phyloP scores from a whole-genome alignment of 1,140 invertebrate species.

The Trialeurodes vaporariorum region DNA sequence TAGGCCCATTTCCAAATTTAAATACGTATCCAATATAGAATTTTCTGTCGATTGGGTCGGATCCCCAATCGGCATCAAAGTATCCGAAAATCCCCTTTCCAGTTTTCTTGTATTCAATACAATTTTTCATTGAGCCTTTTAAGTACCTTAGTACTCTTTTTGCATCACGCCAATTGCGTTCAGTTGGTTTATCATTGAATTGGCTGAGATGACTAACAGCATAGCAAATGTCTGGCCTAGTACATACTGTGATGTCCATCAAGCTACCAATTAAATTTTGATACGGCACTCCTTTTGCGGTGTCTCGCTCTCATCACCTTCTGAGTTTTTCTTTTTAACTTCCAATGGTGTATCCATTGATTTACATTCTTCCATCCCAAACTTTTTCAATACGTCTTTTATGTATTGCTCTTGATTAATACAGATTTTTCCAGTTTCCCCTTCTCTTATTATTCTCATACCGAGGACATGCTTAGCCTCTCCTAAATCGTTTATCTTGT shows the following conservation, averaged over 20 bases:
- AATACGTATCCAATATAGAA: constrained; percentile 33
- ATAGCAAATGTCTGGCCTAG: constrained; percentile 27
- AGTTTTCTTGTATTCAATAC: constrained; percentile 3
- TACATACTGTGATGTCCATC: constrained; percentile 25
- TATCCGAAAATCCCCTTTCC: constrained; percentile 18
- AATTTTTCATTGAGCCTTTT: constrained; percentile 7
- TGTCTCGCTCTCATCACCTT: too few relatives aligned
- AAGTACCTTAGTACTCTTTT: constrained; percentile 15
- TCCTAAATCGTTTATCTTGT: too few relatives aligned
- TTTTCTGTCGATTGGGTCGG: constrained; percentile 28
- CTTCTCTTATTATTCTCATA: too few relatives aligned
- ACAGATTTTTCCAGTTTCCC: too few relatives aligned
- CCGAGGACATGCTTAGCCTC: too few relatives aligned
- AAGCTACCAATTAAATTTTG: constrained; percentile 21
- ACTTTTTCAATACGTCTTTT: too few relatives aligned
- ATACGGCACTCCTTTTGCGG: too few relatives aligned
- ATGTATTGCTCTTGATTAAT: too few relatives aligned
- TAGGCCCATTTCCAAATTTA: constrained; percentile 28
- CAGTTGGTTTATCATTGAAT: constrained; percentile 22
- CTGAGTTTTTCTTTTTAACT: too few relatives aligned
- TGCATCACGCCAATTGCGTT: constrained; percentile 13
- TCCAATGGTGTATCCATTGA: too few relatives aligned
- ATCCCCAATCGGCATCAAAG: constrained; percentile 35
- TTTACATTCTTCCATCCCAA: too few relatives aligned
- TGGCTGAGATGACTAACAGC: constrained; percentile 15